Percentiles rank a stretch among this genome's conserved stretches.
Conservation (phyloP, 2,888 invertebrate genomes). For the Dexiosoma caninum region DNA sequence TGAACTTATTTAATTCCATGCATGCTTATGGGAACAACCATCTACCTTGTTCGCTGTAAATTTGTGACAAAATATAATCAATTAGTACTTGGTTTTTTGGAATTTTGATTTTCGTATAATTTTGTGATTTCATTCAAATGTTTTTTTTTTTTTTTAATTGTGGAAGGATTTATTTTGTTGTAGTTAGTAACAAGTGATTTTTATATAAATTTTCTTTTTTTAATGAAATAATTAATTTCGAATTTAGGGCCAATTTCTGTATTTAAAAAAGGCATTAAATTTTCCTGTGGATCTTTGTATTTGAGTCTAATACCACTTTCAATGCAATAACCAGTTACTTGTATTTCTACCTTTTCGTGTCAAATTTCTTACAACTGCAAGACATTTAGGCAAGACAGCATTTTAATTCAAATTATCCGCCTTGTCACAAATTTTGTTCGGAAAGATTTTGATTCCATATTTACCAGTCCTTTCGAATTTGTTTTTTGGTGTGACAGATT, state of each 20-base stretch:
- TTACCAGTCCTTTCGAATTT: too few relatives aligned
- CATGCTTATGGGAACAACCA: slow-evolving; percentile 21
- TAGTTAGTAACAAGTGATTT: slow-evolving; percentile 41
- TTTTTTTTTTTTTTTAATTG: background rate
- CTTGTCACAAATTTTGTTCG: too few relatives aligned
- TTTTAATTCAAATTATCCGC: too few relatives aligned
- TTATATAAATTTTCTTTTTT: background rate
- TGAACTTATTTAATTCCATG: slow-evolving; percentile 21
- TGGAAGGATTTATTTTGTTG: background rate
- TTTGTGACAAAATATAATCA: background rate
- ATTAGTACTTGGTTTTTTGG: background rate
- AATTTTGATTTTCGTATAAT: slow-evolving; percentile 24
- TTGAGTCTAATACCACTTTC: too few relatives aligned
- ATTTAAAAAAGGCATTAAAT: slow-evolving; percentile 9
- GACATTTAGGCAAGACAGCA: too few relatives aligned
- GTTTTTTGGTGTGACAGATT: too few relatives aligned
- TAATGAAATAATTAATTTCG: slow-evolving; percentile 57
- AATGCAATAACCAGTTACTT: too few relatives aligned
- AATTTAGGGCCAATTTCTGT: slow-evolving; percentile 6
- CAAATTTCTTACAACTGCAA: too few relatives aligned
- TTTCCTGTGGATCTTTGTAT: too few relatives aligned
- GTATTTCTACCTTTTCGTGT: too few relatives aligned
- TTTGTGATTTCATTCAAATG: slow-evolving; percentile 27
- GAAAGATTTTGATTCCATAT: too few relatives aligned
- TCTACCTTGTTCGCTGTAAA: background rate